Evolutionary conservation across 2,797 vertebrate species (phyloP), one percentile per base, ranked within the genome.

Genomic region (Myripristis murdjan): DNA sequence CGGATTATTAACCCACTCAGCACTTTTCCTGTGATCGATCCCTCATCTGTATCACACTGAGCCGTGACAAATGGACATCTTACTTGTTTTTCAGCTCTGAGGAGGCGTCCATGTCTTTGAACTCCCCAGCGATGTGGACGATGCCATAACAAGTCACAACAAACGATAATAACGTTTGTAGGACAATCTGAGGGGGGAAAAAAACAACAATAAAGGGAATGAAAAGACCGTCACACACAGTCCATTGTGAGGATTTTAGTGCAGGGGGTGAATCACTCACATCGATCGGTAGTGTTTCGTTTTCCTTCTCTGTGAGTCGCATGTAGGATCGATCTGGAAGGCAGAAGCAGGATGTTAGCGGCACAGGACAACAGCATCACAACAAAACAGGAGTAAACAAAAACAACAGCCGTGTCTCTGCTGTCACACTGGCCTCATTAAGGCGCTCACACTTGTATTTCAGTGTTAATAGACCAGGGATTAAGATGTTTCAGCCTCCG

Each of bases 1-100:
- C n/a, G n/a, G n/a, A n/a, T n/a, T n/a, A n/a, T n/a, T n/a, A n/a
- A n/a, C n/a, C n/a, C n/a, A n/a, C n/a, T n/a, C n/a, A n/a, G n/a
- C n/a, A n/a, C n/a, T n/a, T n/a, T n/a, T n/a, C n/a, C n/a, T n/a
- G n/a, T n/a, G n/a, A n/a, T n/a, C n/a, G n/a, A n/a, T n/a, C n/a
- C n/a, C n/a, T n/a, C n/a, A n/a, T n/a, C n/a, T n/a, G n/a, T n/a
- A n/a, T n/a, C n/a, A n/a, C n/a, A n/a, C n/a, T n/a, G n/a, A 12
- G n/a, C 5, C n/a, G 5, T 9, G 24, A 62, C 12, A 43, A 2
- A 6, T 3, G 43, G n/a, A n/a, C 35, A 6, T 52, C 97, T 86
- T 94, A 99, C 97, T 98, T 99, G 95, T 97, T 97, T 94, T 97
- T 98, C 82, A 99, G 94, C 91, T 99, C 98, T 80, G 98, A 98